A percentile compares a stretch with the other conserved stretches of the same genome.
Evolutionary conservation across 2,888 invertebrate species (phyloP).

Genomic region (Meliscaeva auricollis): DNA sequence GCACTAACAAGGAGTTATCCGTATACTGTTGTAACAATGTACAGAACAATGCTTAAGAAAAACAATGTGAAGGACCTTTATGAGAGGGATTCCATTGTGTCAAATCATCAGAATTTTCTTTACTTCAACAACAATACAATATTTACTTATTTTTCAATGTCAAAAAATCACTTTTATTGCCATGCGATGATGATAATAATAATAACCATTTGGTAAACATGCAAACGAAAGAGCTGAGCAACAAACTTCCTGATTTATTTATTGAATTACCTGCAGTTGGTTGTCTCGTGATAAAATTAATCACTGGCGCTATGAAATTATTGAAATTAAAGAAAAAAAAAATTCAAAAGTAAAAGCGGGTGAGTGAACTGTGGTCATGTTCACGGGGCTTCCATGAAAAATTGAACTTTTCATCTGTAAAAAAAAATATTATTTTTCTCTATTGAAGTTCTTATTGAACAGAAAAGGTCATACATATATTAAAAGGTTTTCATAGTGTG

Average conservation of each 20-base stretch:
- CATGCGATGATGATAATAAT: background rate
- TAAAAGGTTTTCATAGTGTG: no score
- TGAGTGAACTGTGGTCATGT: background rate
- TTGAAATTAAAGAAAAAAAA: background rate
- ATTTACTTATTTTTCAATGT: constrained; percentile 27
- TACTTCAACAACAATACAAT: background rate
- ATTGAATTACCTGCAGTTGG: background rate
- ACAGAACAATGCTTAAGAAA: background rate
- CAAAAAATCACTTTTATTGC: constrained; percentile 28
- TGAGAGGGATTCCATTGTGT: constrained; percentile 46
- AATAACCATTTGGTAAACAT: background rate
- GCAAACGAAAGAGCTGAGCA: constrained; percentile 43
- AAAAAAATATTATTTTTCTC: no score
- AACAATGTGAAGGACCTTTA: constrained; percentile 57
- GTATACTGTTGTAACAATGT: background rate
- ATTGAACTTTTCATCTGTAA: no score
- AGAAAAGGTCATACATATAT: no score
- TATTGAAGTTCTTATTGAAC: no score
- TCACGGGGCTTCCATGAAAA: background rate
- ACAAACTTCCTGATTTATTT: constrained; percentile 23
- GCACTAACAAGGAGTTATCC: background rate
- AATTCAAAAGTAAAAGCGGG: background rate
- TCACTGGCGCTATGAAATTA: constrained; percentile 11
- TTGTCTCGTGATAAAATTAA: background rate
- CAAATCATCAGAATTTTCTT: constrained; percentile 33